These are phyloP conservation scores for Lasioglossum albipes DNA, from an alignment of 1,140 invertebrate genomes.

Conservation along the genomic window DNA sequence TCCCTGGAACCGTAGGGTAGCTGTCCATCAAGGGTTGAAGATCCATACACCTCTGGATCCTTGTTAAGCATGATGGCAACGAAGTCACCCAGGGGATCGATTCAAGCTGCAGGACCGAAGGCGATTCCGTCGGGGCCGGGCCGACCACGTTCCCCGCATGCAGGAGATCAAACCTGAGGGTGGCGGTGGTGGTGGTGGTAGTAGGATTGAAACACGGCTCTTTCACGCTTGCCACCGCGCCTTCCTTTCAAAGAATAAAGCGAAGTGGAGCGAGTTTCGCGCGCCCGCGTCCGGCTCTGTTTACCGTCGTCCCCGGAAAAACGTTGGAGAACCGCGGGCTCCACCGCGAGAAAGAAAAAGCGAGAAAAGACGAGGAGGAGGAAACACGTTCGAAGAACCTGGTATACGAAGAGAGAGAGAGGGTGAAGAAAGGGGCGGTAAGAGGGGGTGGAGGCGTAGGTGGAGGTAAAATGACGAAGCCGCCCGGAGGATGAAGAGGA, in stretches of 20 bases:
- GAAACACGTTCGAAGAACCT: constrained; percentile 8
- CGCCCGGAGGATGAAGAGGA: constrained; percentile 25
- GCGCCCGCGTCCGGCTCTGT: constrained; percentile 45
- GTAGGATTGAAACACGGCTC: constrained; percentile 5
- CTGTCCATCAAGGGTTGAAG: no score
- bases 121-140: constrained; percentile 2
- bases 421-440: constrained; percentile 40
- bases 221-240: constrained; percentile 28
- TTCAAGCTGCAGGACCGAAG: background rate
- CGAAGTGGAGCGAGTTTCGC: constrained; percentile 41
- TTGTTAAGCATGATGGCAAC: no score
- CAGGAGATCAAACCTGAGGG: no score
- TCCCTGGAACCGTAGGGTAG: no score
- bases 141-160: background rate
- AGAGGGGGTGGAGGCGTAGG: background rate
- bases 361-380: constrained; percentile 1
- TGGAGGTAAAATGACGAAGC: constrained; percentile 29
- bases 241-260: constrained; percentile 59
- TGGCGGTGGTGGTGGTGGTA: no score
- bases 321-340: constrained; percentile 29
- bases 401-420: constrained; percentile 16
- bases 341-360: background rate
- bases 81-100: background rate
- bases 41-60: background rate
- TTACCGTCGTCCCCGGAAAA: constrained; percentile 39